These are phyloP conservation scores for Plecturocebus donacophilus DNA, from an alignment of 2,113 vertebrate species.

Conservation along the genomic window DNA sequence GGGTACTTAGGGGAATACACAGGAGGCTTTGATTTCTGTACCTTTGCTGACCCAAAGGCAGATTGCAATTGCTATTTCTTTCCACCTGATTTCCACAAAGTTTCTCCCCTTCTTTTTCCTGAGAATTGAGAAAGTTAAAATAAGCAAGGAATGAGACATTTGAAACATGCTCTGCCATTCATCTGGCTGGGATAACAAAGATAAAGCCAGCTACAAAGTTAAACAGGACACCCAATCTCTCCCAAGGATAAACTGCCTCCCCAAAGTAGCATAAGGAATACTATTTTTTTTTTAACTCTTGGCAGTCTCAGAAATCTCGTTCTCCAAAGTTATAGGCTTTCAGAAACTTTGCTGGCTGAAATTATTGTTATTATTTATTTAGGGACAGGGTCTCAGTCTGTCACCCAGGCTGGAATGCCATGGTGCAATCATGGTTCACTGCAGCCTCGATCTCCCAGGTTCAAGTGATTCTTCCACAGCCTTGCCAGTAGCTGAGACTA, in stretches of 20 bases:
- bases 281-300: background rate
- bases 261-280: background rate
- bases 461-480: too few species aligned
- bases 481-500: too few species aligned
- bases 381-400: too few species aligned
- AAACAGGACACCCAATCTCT: background rate
- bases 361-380: too few species aligned
- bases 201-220: background rate
- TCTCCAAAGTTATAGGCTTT: background rate
- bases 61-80: background rate
- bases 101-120: background rate
- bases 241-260: background rate
- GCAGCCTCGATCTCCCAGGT: too few species aligned
- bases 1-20: background rate
- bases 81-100: background rate
- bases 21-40: background rate
- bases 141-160: background rate
- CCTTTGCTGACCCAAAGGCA: background rate
- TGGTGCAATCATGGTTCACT: too few species aligned
- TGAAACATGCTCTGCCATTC: background rate
- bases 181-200: background rate
- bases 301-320: background rate
- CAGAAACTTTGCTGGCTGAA: background rate
- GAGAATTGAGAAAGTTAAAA: background rate
- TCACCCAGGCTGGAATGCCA: too few species aligned